Base-by-base conservation (phyloP, 2,797 vertebrate species). In the Phrynocephalus forsythii region DNA sequence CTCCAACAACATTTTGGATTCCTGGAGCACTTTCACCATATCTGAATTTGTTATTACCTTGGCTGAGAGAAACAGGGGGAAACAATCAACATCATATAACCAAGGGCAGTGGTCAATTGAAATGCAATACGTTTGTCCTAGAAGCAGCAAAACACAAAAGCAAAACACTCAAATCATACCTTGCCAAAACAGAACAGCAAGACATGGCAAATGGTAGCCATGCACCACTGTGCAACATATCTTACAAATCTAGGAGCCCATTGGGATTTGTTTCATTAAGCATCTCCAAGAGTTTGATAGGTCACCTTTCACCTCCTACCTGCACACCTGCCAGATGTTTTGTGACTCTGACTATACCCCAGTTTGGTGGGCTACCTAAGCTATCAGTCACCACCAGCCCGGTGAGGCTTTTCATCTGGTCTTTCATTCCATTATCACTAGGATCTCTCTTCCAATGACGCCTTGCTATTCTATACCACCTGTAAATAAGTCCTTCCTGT, bases 1-100 rank as follows among this genome's bases (percentile, higher is more conserved):
- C 85, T 96, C 95, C 76, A 97, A 87, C 26, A 97, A 48, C 24
- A 77, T 95, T 92, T 95, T 95, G 20, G 97, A 96, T 91, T 97
- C 95, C 90, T 91, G 92, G 56, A 97, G 96, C 82, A 97, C 82
- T 60, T 93, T 16, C 76, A 8, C 16, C 10, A 90, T 38, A 83
- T 94, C 93, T 89, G 89, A 87, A 50, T 92, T 92, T 84, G 96
- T 94, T 82, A 95, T 56, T 28, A 83, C 86, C 90, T 94, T 93
- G 90, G 88, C 97, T 97, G 89, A 52, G 73, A 88, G 87, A 78
- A n/a, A 79, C 3, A 10, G 6, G 10, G 3, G 72, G 5, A 50
- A 78, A 72, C 52, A 79, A 15, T 13, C 13, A 84, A 60, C 30
- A 44, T 83, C 69, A 72, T 5, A 60, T 30, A 79, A 79, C 15